Base-by-base conservation (phyloP, 2,797 vertebrate genomes). In the Esox lucius region DNA sequence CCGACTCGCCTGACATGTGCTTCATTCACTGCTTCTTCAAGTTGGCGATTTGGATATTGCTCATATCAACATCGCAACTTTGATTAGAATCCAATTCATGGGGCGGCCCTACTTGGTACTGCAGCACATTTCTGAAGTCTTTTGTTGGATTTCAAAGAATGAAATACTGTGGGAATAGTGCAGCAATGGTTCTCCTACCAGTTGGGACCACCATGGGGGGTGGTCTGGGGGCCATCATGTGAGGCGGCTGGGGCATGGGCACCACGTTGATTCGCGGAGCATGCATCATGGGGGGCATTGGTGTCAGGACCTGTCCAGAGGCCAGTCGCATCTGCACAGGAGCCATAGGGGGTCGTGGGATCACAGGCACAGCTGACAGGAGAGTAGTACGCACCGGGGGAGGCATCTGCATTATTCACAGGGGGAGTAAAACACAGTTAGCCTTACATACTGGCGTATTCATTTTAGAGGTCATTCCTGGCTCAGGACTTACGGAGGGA, bases 141-240 rank as follows among this genome's bases (percentile, higher is more conserved):
- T 71, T 13, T 15, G 33, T 39, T 13, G 46, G 62, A 51, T 22
- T 11, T 24, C 26, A 28, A 8, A 48, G 49, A 51, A 19, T 51
- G 15, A 16, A 51, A 53, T 19, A 17, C 49, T 53, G 53, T 56
- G 53, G n/a, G 1, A 49, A 1, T 0, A 28, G n/a, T 69, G 48
- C 42, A 15, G 61, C 75, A 79, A 61, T 3, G 8, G 39, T 48
- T 26, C 66, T 72, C 94, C 90, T 83, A 99, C 98, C 94, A 83
- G 97, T 87, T 17, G 97, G 97, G 49, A 99, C 97, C 28, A 99
- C 97, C 98, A 98, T 98, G 56, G 97, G 97, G 0, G 97, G 97
- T 0, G 97, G 95, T 80, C 97, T 95, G 0, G 97, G 96, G 1
- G 95, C 94, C 97, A 99, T 97, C 75, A 99, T 92, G 78, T 97